Base-by-base conservation (phyloP, 2,888 invertebrate species). In the Drymonia ruficornis region DNA sequence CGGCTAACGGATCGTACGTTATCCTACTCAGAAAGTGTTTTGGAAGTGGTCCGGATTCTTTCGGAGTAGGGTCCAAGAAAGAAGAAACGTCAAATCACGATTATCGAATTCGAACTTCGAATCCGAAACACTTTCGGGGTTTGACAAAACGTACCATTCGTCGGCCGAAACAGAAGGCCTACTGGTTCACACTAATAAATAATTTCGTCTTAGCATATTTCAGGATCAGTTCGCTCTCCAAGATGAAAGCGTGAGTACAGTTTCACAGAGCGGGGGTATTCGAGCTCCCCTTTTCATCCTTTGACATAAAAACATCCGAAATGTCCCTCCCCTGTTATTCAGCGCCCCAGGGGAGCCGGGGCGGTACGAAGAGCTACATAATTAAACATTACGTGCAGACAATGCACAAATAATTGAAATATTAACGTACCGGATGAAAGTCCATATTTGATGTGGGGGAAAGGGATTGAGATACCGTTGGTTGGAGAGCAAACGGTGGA, bases 371-470 rank as follows among this genome's bases (percentile, higher is more conserved):
- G 60, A 57, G 51, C 18, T 61, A 59, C 62, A 65, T 69, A 69
- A 69, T 69, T 63, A 69, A 69, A 65, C 55, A 44, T 55, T 36
- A 62, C 40, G 28, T 49, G 44, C 51, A 49, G 34, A 56, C 50
- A 62, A 57, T 57, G 57, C 64, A 52, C 62, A 63, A 65, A 69
- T 67, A 61, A 67, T 65, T 62, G 54, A 59, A 65, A 56, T 63
- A 60, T 62, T 61, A 59, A 68, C 50, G 43, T 50, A 34, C 15
- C 45, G 19, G 36, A 56, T 59, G 31, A 53, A 54, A 49, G 46
- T 52, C 49, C 42, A 34, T 50, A 51, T 56, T 56, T 53, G 38
- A 56, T 56, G 43, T 43, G 44, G 44, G 31, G 19, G 40, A 34
- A 12, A 15, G 52, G 31, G 40, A 45, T 16, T 42, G 43, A 29